phyloP scores from a whole-genome alignment of 2,113 vertebrate species.

The Proteles cristata region DNA sequence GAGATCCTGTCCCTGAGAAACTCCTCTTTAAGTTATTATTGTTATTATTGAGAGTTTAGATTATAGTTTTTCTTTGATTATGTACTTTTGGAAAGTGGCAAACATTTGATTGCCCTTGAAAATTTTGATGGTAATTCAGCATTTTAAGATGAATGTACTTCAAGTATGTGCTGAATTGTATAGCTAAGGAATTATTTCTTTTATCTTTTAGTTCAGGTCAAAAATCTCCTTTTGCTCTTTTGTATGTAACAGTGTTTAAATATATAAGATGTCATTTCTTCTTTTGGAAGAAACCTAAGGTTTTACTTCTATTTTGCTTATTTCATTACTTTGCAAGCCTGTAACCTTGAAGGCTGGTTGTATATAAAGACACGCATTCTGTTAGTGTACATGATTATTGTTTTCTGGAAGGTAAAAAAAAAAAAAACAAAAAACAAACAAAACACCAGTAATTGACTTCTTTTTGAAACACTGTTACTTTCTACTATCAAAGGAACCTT shows the following conservation, averaged over 20 bases:
- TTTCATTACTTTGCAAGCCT: constrained; percentile 28
- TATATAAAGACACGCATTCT: constrained; percentile 33
- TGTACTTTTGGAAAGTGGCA: neutral
- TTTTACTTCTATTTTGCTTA: neutral
- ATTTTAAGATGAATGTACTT: neutral
- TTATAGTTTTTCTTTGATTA: neutral
- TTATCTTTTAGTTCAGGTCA: constrained; percentile 41
- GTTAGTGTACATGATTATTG: constrained; percentile 11
- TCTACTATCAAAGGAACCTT: constrained; percentile 14
- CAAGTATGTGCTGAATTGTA: neutral
- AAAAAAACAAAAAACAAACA: no score
- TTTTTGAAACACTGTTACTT: constrained; percentile 57
- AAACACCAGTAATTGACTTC: neutral
- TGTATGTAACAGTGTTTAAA: neutral
- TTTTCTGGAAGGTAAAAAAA: constrained; percentile 8
- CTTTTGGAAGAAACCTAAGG: neutral
- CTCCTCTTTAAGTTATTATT: neutral
- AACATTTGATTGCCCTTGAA: neutral
- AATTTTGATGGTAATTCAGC: neutral
- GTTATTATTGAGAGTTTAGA: constrained; percentile 7
- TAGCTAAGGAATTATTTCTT: neutral
- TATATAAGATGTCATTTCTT: neutral
- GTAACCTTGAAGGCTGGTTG: neutral
- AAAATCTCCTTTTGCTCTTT: neutral
- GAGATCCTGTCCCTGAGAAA: neutral